Evolutionary conservation across 2,888 invertebrate genomes (phyloP), one percentile per base, ranked within the genome.

Genomic region (Horisme vitalbata): DNA sequence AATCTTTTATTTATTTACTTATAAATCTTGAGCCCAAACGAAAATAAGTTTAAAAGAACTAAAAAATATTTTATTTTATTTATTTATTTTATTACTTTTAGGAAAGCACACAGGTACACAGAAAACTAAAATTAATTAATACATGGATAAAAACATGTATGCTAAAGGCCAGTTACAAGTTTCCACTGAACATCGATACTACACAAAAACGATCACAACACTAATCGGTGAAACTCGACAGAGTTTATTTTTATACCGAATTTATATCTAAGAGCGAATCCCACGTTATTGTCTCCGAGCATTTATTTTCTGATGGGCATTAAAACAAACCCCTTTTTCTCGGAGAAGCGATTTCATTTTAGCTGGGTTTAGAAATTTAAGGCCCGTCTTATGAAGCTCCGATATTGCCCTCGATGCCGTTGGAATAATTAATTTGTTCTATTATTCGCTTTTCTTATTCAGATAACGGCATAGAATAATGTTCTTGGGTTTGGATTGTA

Each of bases 311-410:
- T 78, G 83, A 88, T 83, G 83, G 88, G 87, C 83, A 83, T 89
- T 88, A 86, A 88, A 88, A 87, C 79, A 86, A 85, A 86, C 84
- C 86, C 88, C 87, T 85, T 87, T 88, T 88, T 87, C 85, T 83
- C 74, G 75, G 71, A 72, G 63, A 65, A 73, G 75, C 83, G 83
- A 83, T 88, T 85, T 80, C 84, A 88, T 88, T 89, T 86, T 87
- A 87, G 87, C 87, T 87, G 83, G 88, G 82, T 87, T 88, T 87
- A 87, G 79, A 79, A 85, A 80, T 88, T 87, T 85, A 85, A 83
- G 82, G 82, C 79, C 77, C 61, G 77, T 74, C 77, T 84, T 84
- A 60, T 74, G 60, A 69, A 69, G 77, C 78, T 71, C 64, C 70
- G 80, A 74, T 79, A 77, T 80, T 79, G 65, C 65, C 64, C 55